A percentile compares a stretch with the other conserved stretches of the same genome.
phyloP scores from a whole-genome alignment of 2,113 vertebrate genomes.

The Plecturocebus donacophilus region DNA sequence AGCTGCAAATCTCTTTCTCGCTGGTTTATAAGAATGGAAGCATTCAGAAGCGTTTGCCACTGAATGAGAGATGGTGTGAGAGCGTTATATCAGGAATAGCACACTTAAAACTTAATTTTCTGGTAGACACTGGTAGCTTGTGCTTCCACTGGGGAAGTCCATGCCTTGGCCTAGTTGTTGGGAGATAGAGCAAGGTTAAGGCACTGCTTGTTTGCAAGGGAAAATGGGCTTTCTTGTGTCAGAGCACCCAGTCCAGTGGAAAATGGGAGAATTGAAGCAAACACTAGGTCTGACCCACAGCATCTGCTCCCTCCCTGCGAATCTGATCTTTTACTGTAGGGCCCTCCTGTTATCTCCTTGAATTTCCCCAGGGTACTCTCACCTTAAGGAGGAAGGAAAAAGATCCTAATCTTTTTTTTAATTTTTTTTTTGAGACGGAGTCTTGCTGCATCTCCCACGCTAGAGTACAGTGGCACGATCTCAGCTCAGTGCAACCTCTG shows the following conservation, averaged over 20 bases:
- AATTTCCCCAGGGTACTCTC: neutral
- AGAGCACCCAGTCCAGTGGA: neutral
- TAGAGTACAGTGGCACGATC: too few relatives aligned
- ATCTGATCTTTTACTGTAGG: neutral
- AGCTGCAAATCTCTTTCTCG: neutral
- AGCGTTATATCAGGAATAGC: fast-evolving
- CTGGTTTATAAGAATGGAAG: neutral
- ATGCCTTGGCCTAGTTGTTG: neutral
- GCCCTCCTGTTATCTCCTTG: neutral
- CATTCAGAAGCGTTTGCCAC: neutral
- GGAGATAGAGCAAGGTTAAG: neutral
- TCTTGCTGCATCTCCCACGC: too few relatives aligned
- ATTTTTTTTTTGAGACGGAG: too few relatives aligned
- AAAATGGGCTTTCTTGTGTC: neutral
- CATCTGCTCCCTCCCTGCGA: neutral
- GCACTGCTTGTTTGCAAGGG: neutral
- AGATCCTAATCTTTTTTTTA: neutral
- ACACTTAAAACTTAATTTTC: neutral
- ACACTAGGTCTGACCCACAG: neutral
- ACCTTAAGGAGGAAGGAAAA: neutral
- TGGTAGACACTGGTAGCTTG: too few relatives aligned
- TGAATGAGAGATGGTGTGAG: neutral
- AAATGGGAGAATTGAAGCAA: neutral
- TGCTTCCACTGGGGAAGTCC: neutral
- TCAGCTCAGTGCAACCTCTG: too few relatives aligned